Conservation (phyloP, 2,797 vertebrate species). For the Cercopithecus diana region DNA sequence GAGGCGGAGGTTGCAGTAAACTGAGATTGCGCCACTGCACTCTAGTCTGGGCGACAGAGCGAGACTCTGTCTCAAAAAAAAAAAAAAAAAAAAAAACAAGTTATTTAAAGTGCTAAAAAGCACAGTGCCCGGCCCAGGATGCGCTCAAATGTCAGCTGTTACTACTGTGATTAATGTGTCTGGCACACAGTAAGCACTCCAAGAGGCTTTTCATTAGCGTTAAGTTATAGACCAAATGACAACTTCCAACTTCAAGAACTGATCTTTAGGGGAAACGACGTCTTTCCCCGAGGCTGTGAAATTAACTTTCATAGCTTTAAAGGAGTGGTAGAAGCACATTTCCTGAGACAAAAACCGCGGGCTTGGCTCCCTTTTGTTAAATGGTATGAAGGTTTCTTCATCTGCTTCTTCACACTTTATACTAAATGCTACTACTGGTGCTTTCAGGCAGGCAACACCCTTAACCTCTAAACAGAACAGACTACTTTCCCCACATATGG, state of each 20-base stretch:
- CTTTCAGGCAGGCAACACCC: neutral
- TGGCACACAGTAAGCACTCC: neutral
- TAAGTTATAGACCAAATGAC: neutral
- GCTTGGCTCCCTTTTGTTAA: neutral
- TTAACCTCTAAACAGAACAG: constrained; percentile 3
- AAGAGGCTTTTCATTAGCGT: neutral
- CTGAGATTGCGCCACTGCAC: too few species aligned
- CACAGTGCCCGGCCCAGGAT: neutral
- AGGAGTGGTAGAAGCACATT: neutral
- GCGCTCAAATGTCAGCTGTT: neutral
- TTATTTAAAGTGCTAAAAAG: neutral
- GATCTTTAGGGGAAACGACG: neutral
- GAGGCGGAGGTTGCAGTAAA: too few species aligned
- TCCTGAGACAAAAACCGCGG: neutral
- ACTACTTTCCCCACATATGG: neutral
- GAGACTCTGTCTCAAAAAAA: too few species aligned
- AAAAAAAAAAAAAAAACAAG: too few species aligned
- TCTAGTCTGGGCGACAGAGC: too few species aligned
- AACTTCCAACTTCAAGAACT: neutral
- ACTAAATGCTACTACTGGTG: neutral
- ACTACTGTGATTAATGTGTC: neutral
- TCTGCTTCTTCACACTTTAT: neutral
- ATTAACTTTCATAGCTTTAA: constrained; percentile 20
- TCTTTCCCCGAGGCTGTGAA: neutral
- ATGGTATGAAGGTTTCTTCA: neutral